Evolutionary conservation across 2,888 invertebrate species (phyloP), one percentile per base, ranked within the genome.

Genomic region (Clistopyga incitator): DNA sequence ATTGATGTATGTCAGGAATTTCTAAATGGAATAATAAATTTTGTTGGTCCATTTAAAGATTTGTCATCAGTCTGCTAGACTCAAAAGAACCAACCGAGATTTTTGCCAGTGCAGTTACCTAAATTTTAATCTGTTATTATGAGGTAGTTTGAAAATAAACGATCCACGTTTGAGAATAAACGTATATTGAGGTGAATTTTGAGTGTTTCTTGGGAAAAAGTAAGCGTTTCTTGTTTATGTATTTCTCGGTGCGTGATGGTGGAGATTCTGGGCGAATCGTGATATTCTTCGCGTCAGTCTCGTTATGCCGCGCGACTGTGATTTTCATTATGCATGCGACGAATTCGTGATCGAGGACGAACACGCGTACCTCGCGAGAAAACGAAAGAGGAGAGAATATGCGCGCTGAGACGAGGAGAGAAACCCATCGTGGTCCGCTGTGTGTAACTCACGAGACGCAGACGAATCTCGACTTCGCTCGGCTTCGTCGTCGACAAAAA

Each of bases 301-400:
- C 34, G 68, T 59, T 18, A 18, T n/a, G 2, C 45, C 64, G 50
- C 10, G 25, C 4, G 45, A 6, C 47, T 20, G 56, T 34, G 56
- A 56, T 77, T 77, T 77, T 77, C 56, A 77, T 77, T 77, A 77
- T 77, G 68, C 77, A 77, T 77, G 68, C 68, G 68, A 68, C 45
- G 68, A 50, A 47, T 34, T n/a, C 68, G 59, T 38, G 20, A 34
- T 54, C 77, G 68, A 42, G 54, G 34, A 77, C 42, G 34, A 25
- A 45, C 13, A 25, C 29, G 13, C 47, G 20, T 25, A 42, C 13
- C 42, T 29, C 11, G 15, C 45, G 68, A 56, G 50, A 50, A 59
- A 61, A 47, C 13, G 59, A 68, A 38, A 47, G 68, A 59, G 18
- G 15, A 68, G n/a, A n/a, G n/a, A n/a, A 34, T 65, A 45, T 42